Base-by-base conservation (phyloP, 1,140 invertebrate genomes). In the Colletes gigas region DNA sequence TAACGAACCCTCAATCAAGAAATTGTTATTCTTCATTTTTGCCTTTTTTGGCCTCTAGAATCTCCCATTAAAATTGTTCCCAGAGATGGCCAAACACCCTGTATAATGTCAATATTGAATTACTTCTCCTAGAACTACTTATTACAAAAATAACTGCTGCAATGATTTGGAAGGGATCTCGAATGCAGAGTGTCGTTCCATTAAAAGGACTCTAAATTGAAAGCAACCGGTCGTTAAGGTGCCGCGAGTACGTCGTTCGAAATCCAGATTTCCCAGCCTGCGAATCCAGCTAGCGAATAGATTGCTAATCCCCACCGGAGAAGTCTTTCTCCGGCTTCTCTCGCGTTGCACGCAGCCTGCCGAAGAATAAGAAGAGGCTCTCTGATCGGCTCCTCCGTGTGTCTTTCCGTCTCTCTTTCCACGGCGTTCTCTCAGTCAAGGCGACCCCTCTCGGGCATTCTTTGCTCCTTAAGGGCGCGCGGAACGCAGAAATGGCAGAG, bases 401-500 rank as follows among this genome's bases (percentile, higher is more conserved):
- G n/a, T 10, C 14, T 57, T 15, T 55, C n/a, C 17, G 1, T 55
- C 21, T 3, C n/a, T 55, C 50, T 15, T 21, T 30, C 60, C 0
- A 0, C 57, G 6, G 30, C 66, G 10, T 63, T 47, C 55, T 62
- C 62, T 55, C 60, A n/a, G 30, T 54, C 55, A 14, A 59, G 50
- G 10, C 67, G 73, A 55, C 39, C 75, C 59, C 52, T 75, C 70
- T 44, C 63, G 77, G 63, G 44, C 47, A 68, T 82, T 82, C 70
- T 82, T 85, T 67, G 83, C 70, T 81, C 69, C 59, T 67, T 65
- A 57, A 77, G n/a, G 68, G 73, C 41, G 67, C 79, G 68, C 68
- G 68, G 77, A 78, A 78, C 76, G 84, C 83, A 82, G 83, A 85
- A 74, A 82, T 75, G 74, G 82, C 73, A 69, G 66, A 70, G 81